Percentiles rank a stretch among this genome's conserved stretches.
These are phyloP conservation scores for Montipora capitata DNA, from an alignment of 92 coral and sea anemone species.

Conservation along the genomic window DNA sequence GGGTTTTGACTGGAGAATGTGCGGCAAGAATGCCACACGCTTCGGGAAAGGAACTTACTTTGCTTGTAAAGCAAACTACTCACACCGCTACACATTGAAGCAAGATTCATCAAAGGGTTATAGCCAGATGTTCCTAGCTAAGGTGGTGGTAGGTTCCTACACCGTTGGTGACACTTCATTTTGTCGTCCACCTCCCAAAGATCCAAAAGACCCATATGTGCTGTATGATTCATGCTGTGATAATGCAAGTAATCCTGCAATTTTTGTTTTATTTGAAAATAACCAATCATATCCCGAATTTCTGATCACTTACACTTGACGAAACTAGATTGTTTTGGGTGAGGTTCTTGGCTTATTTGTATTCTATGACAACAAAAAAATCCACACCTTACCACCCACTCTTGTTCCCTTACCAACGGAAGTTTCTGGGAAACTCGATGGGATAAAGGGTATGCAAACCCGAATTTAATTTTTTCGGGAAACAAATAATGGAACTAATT, in stretches of 20 bases:
- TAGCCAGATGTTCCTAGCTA: conserved; percentile 84
- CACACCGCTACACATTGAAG: conserved; percentile 73
- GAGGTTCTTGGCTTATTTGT: background rate
- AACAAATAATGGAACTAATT: too few relatives aligned
- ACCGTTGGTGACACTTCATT: conserved; percentile 57
- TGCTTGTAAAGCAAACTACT: conserved; percentile 86
- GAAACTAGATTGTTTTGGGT: too few relatives aligned
- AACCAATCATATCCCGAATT: conserved; percentile 93
- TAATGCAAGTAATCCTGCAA: conserved; percentile 64
- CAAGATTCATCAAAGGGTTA: background rate
- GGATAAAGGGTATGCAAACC: too few relatives aligned
- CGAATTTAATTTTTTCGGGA: too few relatives aligned
- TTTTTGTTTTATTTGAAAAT: conserved; percentile 94
- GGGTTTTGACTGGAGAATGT: conserved; percentile 98
- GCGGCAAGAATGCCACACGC: conserved; percentile 91
- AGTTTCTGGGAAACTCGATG: too few relatives aligned
- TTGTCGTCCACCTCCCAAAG: conserved; percentile 90
- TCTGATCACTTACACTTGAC: conserved; percentile 82
- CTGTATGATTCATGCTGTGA: conserved; percentile 89
- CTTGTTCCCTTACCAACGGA: background rate
- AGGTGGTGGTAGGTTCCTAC: conserved; percentile 89
- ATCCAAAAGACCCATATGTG: conserved; percentile 76
- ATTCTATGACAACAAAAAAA: too few relatives aligned
- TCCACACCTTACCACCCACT: too few relatives aligned
- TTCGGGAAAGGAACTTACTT: conserved; percentile 96